Conservation (phyloP, 2,797 vertebrate genomes). For the Numenius phaeopus region DNA sequence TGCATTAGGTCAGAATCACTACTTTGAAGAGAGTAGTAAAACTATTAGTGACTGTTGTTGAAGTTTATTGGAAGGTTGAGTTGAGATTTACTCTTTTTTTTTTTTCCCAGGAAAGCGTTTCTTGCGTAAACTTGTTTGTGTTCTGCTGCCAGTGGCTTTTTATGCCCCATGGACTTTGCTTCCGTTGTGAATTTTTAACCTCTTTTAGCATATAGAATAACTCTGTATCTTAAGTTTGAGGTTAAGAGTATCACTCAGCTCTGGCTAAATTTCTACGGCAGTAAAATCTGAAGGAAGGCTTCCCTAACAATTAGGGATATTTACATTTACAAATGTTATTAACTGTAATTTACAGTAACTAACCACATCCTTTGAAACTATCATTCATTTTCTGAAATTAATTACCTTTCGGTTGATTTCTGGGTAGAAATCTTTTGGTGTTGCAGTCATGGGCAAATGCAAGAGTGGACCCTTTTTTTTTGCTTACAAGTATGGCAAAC, state of each 20-base stretch:
- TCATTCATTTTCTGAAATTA: neutral
- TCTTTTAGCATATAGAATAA: neutral
- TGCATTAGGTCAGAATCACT: neutral
- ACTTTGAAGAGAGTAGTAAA: neutral
- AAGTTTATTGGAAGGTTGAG: neutral
- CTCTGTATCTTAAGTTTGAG: neutral
- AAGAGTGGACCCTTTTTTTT: neutral
- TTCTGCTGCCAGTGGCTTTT: neutral
- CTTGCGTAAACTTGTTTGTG: neutral
- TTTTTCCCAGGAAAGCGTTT: neutral
- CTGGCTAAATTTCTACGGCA: neutral
- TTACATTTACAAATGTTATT: too few relatives aligned
- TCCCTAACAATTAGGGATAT: neutral
- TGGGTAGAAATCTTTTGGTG: neutral
- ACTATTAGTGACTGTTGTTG: neutral
- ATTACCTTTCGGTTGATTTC: neutral
- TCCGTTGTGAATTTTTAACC: neutral
- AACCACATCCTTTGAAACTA: neutral
- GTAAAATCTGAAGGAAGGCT: neutral
- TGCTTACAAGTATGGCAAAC: neutral
- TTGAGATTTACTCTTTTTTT: neutral
- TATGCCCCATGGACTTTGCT: neutral
- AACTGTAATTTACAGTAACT: neutral
- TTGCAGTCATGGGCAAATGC: fast-evolving
- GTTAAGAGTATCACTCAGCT: neutral